Evolutionary conservation across 2,113 vertebrate species (phyloP), one percentile per base, ranked within the genome.

Genomic region (Hyla sarda): DNA sequence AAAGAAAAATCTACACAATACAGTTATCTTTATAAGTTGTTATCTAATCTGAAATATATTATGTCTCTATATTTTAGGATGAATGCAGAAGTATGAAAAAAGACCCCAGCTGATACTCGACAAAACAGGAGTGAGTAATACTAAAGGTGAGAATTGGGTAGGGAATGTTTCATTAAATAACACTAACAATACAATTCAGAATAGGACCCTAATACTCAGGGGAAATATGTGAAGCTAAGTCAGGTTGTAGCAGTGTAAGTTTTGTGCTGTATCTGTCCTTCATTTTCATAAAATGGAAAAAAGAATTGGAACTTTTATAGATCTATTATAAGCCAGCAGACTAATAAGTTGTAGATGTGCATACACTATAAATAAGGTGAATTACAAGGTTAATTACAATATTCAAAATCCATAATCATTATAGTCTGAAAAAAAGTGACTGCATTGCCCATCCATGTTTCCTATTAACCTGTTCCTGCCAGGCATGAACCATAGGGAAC

Each of bases 81-180:
- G 50, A 78, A 78, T 78, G 50, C 48, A 13, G 48, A 11, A 54
- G 30, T 34, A 78, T 54, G 30, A 56, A 34, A 32, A 77, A 78
- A 30, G 17, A 56, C 9, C 12, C 12, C 9, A 54, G 75, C 8
- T 56, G 50, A 78, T n/a, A 78, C 6, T 32, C 11, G 23, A 34
- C 8, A 56, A 54, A 56, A 78, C 28, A 12, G 25, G 5, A 47
- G 72, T n/a, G 41, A 78, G 17, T 37, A 34, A 12, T 34, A 21
- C 16, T 30, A 77, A 56, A 78, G 50, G 75, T 78, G 32, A 78
- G 75, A 56, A 41, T 2, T n/a, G 5, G 21, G 5, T 1, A 41
- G 62, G 28, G 14, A 13, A 19, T 14, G 12, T 25, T 47, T 23
- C 2, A 25, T 41, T 12, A 47, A 74, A 25, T 25, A 48, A 16